Evolutionary conservation across 2,113 vertebrate species (phyloP).

Genomic region (Lophotis ruficrista): DNA sequence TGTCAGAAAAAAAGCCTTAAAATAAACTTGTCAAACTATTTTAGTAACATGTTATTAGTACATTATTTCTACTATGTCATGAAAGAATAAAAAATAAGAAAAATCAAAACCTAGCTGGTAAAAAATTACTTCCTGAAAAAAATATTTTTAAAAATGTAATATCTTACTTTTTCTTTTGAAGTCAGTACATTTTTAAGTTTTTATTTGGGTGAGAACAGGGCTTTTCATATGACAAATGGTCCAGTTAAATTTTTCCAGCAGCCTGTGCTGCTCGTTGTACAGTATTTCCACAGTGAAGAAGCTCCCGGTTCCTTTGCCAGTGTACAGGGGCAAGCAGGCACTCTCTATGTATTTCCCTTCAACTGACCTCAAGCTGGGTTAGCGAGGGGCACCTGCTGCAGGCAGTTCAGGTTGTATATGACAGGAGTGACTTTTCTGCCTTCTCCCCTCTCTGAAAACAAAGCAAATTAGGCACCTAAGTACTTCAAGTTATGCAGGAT

Average conservation of each 20-base stretch:
- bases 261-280: neutral
- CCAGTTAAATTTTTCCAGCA: slow-evolving; percentile 25
- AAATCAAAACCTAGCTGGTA: neutral
- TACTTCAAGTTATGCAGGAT: neutral
- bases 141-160: neutral
- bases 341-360: neutral
- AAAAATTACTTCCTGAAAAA: neutral
- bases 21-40: neutral
- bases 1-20: neutral
- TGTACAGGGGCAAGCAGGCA: neutral
- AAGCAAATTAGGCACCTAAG: neutral
- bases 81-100: neutral
- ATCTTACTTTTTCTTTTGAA: neutral
- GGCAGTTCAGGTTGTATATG: neutral
- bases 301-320: neutral
- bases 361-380: neutral
- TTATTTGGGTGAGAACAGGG: slow-evolving; percentile 9
- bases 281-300: neutral
- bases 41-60: neutral
- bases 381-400: neutral
- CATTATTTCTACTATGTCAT: neutral
- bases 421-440: neutral
- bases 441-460: neutral
- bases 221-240: neutral
- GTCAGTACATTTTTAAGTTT: neutral